Percentiles rank a stretch among this genome's conserved stretches.
These are phyloP conservation scores for Platysternon megacephalum DNA, from an alignment of 2,113 vertebrate species.

Conservation along the genomic window DNA sequence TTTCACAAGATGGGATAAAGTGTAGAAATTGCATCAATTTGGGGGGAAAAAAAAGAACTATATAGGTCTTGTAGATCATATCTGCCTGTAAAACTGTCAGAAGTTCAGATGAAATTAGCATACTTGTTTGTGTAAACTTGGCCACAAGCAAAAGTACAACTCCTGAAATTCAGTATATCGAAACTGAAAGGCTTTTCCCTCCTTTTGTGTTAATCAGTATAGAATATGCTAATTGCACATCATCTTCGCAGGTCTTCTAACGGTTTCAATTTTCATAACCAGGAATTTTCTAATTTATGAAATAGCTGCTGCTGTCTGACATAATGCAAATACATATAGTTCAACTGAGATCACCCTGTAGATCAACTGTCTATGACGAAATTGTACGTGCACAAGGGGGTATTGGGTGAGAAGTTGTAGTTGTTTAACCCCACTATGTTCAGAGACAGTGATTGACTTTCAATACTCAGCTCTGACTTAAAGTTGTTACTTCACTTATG, in stretches of 20 bases:
- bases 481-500: conserved; percentile 67
- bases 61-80: conserved; percentile 65
- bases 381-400: conserved; percentile 66
- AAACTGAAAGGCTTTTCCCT: conserved; percentile 72
- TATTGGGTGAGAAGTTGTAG: conserved; percentile 45
- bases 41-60: conserved; percentile 58
- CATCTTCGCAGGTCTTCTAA: conserved; percentile 62
- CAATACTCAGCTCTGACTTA: conserved; percentile 69
- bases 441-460: conserved; percentile 61
- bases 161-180: conserved; percentile 67
- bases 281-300: conserved; percentile 34
- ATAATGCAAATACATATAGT: background rate
- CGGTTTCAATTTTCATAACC: conserved; percentile 26
- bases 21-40: conserved; percentile 69
- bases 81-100: conserved; percentile 66
- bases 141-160: conserved; percentile 63
- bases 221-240: conserved; percentile 54
- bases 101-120: conserved; percentile 63
- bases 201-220: conserved; percentile 36
- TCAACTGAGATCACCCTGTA: conserved; percentile 64
- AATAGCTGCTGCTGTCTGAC: conserved; percentile 60
- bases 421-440: conserved; percentile 69
- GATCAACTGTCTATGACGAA: conserved; percentile 59
- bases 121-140: conserved; percentile 60
- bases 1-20: conserved; percentile 68